Evolutionary conservation across 2,797 vertebrate genomes (phyloP).

Genomic region (Threskiornis aethiopicus): DNA sequence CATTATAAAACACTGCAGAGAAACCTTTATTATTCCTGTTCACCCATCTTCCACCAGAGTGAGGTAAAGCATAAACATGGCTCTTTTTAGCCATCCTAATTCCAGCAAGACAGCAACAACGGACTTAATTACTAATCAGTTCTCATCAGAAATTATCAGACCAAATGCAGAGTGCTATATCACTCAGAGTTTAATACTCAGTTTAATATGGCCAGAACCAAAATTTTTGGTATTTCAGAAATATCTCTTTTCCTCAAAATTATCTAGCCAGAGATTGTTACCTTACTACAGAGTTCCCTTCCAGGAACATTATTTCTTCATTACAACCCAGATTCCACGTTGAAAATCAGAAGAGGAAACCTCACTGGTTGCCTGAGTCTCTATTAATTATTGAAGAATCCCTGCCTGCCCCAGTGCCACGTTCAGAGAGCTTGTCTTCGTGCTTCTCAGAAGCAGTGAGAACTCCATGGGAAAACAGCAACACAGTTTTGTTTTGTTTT

Average conservation of each 20-base stretch:
- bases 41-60: not conserved
- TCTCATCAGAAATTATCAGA: not conserved
- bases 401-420: not conserved
- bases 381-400: conserved; percentile 2
- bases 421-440: not conserved
- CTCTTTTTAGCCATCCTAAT: conserved; percentile 13
- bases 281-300: not conserved
- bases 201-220: not conserved
- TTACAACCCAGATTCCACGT: not conserved
- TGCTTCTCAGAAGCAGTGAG: not conserved
- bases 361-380: not conserved
- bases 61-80: not conserved
- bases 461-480: not conserved
- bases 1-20: not conserved
- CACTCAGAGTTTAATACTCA: not conserved
- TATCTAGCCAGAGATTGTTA: not conserved
- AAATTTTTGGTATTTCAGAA: not conserved
- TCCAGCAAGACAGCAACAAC: not conserved
- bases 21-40: not conserved
- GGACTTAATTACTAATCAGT: conserved; percentile 3
- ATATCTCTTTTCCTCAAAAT: not conserved
- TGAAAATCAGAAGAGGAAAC: not conserved
- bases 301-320: not conserved
- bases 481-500: conserved; percentile 2
- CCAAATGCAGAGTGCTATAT: not conserved